Percentiles rank a stretch among this genome's conserved stretches.
These are phyloP conservation scores for Gymnosoma rotundatum DNA, from an alignment of 2,888 invertebrate species.

Conservation along the genomic window DNA sequence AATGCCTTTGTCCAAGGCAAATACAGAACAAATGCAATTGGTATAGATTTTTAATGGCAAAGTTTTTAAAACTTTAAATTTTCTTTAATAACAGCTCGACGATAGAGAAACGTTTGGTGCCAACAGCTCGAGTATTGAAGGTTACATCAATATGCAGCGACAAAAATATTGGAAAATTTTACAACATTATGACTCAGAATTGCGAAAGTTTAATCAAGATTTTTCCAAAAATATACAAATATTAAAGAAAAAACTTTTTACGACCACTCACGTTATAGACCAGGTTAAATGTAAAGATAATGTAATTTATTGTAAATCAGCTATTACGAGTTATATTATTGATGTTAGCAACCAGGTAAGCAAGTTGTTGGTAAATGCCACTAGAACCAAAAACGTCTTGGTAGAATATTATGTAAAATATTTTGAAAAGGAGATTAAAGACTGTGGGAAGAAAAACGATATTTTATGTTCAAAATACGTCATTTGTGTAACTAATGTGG, in stretches of 20 bases:
- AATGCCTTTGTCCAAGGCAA: neutral
- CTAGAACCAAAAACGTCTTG: conserved; percentile 3
- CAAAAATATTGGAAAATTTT: neutral
- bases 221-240: conserved; percentile 25
- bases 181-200: neutral
- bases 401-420: conserved; percentile 34
- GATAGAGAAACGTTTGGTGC: no score
- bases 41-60: no score
- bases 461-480: conserved; percentile 27
- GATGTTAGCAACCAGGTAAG: conserved; percentile 42
- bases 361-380: neutral
- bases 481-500: neutral
- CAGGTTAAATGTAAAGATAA: conserved; percentile 56
- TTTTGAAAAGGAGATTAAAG: conserved; percentile 27
- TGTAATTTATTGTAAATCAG: conserved; percentile 61
- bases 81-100: no score
- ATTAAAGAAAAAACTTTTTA: conserved; percentile 38
- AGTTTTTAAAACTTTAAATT: no score
- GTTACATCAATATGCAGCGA: neutral
- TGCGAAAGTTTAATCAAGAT: conserved; percentile 31
- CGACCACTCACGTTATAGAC: conserved; percentile 38
- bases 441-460: conserved; percentile 17
- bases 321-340: conserved; percentile 51
- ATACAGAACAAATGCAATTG: no score
- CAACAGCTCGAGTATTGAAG: neutral